Evolutionary conservation across 2,113 vertebrate genomes (phyloP).

Genomic region (Hystrix cristata): DNA sequence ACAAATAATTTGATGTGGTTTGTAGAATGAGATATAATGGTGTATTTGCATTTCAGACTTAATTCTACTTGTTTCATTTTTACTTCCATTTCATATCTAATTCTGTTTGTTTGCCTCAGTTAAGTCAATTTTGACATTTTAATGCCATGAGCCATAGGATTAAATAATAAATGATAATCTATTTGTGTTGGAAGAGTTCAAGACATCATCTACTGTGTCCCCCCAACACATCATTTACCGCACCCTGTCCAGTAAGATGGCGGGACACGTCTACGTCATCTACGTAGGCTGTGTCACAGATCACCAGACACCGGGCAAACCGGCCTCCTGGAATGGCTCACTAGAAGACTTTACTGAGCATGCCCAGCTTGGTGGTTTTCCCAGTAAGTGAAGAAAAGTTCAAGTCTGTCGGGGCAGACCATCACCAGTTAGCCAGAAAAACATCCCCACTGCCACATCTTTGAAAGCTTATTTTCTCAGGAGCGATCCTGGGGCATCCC

Average conservation of each 20-base stretch:
- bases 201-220: neutral
- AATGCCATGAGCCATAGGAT: constrained; percentile 16
- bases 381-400: neutral
- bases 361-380: neutral
- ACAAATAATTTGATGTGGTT: constrained; percentile 14
- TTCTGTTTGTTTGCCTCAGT: constrained; percentile 55
- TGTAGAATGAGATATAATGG: neutral
- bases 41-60: constrained; percentile 50
- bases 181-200: neutral
- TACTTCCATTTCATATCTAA: constrained; percentile 43
- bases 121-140: constrained; percentile 73
- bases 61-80: constrained; percentile 28
- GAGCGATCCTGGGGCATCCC: neutral
- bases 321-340: neutral
- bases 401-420: neutral
- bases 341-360: neutral
- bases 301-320: neutral
- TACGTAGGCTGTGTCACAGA: neutral
- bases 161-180: constrained; percentile 64
- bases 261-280: neutral
- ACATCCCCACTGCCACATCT: neutral
- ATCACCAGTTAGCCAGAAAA: neutral
- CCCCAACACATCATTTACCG: neutral
- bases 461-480: neutral
- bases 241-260: neutral